Percentiles rank a stretch among this genome's conserved stretches.
phyloP scores from a whole-genome alignment of 2,797 vertebrate species.

The Pachyuromys duprasi region DNA sequence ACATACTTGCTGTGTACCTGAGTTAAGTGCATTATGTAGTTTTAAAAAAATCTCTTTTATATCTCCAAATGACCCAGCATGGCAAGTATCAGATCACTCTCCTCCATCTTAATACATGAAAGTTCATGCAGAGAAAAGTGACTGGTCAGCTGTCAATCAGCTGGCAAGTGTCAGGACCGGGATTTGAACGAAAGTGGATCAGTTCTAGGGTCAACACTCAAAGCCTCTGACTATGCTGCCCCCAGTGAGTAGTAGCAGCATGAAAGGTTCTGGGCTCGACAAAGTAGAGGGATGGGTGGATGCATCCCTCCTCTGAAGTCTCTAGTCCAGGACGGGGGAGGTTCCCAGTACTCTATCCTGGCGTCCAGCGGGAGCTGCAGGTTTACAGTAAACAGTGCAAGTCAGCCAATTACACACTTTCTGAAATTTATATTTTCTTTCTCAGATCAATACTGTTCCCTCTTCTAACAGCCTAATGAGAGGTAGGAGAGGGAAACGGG shows the following conservation, averaged over 20 bases:
- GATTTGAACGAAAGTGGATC: not conserved
- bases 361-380: not conserved
- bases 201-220: not conserved
- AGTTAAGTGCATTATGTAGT: not conserved
- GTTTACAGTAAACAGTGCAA: not conserved
- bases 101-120: not conserved
- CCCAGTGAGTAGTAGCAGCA: not conserved
- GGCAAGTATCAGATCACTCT: not conserved
- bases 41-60: not conserved
- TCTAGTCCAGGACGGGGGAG: not conserved
- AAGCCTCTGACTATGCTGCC: not conserved
- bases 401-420: not conserved
- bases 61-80: not conserved
- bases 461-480: not conserved
- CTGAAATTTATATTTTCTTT: not conserved
- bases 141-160: not conserved
- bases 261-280: not conserved
- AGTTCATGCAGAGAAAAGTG: not conserved
- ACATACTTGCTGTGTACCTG: not conserved
- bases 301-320: not conserved
- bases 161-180: not conserved
- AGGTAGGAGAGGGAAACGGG: not conserved
- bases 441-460: not conserved
- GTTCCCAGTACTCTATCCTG: accelerated
- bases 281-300: not conserved